A percentile compares a stretch with the other conserved stretches of the same genome.
These are phyloP conservation scores for Diprion similis DNA, from an alignment of 1,140 invertebrate species.

Conservation along the genomic window DNA sequence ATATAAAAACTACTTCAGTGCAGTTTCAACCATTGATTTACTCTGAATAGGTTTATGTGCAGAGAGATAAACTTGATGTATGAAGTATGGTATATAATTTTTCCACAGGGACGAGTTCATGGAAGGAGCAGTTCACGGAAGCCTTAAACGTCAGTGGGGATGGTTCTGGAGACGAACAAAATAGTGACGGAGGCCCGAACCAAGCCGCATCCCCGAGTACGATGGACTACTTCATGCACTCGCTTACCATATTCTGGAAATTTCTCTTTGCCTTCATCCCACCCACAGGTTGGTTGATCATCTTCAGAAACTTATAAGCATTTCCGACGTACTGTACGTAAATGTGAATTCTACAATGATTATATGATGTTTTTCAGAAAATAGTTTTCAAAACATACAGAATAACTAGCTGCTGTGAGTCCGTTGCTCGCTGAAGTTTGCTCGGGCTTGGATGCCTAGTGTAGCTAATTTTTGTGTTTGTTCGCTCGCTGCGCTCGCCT, in stretches of 20 bases:
- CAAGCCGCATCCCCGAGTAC: conserved; percentile 75
- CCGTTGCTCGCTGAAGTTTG: too few relatives aligned
- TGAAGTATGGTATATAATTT: conserved; percentile 18
- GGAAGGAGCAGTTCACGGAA: conserved; percentile 98
- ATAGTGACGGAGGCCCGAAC: conserved; percentile 65
- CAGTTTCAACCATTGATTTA: too few relatives aligned
- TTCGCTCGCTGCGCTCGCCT: too few relatives aligned
- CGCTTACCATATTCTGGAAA: conserved; percentile 97
- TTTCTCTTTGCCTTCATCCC: conserved; percentile 96
- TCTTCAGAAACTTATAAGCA: conserved; percentile 5
- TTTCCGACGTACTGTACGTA: neutral
- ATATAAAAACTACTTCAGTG: too few relatives aligned
- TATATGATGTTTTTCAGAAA: neutral
- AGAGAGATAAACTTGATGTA: neutral
- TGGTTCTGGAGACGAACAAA: conserved; percentile 65
- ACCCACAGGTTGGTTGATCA: conserved; percentile 83
- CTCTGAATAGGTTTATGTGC: too few relatives aligned
- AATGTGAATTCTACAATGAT: neutral
- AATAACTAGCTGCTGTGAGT: too few relatives aligned
- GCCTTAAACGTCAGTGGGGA: conserved; percentile 94
- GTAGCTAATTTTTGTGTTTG: too few relatives aligned
- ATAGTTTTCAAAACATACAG: too few relatives aligned
- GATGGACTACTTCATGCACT: conserved; percentile 95
- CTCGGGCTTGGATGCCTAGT: too few relatives aligned
- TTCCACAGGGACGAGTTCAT: conserved; percentile 83